Conservation (phyloP, 2,888 invertebrate genomes). For the Linyphia triangularis region DNA sequence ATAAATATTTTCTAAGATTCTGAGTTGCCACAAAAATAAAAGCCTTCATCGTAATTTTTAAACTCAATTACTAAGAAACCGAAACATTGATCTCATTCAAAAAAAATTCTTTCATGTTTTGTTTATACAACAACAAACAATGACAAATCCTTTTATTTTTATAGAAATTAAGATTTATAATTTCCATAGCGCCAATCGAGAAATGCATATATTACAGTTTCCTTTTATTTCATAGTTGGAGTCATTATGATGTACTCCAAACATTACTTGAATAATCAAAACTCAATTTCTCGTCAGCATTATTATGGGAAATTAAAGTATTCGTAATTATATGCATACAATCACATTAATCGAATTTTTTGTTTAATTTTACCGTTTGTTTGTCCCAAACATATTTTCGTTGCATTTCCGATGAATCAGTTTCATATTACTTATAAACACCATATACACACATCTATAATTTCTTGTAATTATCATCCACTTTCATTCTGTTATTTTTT, state of each 20-base stretch:
- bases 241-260: neutral
- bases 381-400: neutral
- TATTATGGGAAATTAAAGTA: neutral
- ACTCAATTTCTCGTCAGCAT: neutral
- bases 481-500: neutral
- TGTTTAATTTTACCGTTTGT: neutral
- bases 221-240: neutral
- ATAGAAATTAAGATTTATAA: too few species aligned
- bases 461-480: constrained; percentile 17
- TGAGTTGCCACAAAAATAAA: too few species aligned
- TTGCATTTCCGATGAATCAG: neutral
- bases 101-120: too few species aligned
- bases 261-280: neutral
- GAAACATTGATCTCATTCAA: too few species aligned
- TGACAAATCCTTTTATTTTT: too few species aligned
- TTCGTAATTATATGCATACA: neutral
- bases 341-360: neutral
- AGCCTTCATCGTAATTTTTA: too few species aligned
- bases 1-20: too few species aligned
- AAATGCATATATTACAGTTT: too few species aligned
- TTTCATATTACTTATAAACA: neutral
- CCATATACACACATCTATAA: neutral
- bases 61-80: too few species aligned
- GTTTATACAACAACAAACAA: too few species aligned
- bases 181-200: too few species aligned